phyloP scores from a whole-genome alignment of 2,113 vertebrate genomes.

The Gambusia holbrooki region DNA sequence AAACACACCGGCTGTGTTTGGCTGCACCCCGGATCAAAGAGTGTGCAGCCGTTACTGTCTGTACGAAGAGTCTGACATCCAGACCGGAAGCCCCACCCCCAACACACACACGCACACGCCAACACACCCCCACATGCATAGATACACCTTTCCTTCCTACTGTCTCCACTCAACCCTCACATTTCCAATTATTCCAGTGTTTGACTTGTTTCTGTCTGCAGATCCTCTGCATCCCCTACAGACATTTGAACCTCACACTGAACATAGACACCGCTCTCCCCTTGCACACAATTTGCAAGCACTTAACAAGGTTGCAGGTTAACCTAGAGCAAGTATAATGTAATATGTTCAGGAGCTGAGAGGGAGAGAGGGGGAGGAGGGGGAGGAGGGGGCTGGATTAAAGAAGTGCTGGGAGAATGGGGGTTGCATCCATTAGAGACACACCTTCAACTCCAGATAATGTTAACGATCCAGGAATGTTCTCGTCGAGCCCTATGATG shows the following conservation, averaged over 20 bases:
- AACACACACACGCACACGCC: not conserved
- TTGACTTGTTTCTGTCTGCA: not conserved
- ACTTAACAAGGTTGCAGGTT: conserved; percentile 58
- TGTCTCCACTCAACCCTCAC: not conserved
- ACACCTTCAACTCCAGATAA: conserved; percentile 34
- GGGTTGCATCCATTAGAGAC: conserved; percentile 46
- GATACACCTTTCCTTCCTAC: conserved; percentile 2
- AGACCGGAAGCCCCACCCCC: conserved; percentile 43
- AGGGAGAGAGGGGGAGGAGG: conserved; percentile 27
- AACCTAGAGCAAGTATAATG: conserved; percentile 67
- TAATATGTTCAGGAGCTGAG: conserved; percentile 36
- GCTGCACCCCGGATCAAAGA: conserved; percentile 68
- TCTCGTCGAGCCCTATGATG: conserved; percentile 53
- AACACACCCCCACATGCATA: too few species aligned
- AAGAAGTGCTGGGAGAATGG: conserved; percentile 19
- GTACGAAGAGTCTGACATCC: conserved; percentile 53
- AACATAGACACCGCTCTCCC: not conserved
- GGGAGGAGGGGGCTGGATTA: conserved; percentile 28
- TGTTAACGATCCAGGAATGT: conserved; percentile 40
- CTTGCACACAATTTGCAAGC: conserved; percentile 19
- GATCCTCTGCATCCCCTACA: not conserved
- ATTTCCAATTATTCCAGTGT: not conserved
- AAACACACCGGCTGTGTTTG: conserved; percentile 40
- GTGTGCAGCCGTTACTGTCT: conserved; percentile 48
- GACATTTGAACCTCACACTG: not conserved